Evolutionary conservation across 2,888 invertebrate species (phyloP).

Genomic region (Metopia argyrocephala): DNA sequence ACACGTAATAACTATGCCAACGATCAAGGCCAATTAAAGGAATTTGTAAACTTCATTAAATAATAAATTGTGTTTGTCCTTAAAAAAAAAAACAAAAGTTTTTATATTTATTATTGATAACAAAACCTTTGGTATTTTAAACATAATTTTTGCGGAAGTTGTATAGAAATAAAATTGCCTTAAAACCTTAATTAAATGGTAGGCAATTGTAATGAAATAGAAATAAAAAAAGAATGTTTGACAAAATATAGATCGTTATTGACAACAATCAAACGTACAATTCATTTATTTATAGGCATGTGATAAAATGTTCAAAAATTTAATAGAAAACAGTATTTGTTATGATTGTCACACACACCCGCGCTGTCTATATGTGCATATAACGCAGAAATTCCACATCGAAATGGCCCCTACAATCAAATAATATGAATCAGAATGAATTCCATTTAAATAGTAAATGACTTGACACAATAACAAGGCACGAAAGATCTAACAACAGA

Average conservation of each 20-base stretch:
- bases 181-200: too few relatives aligned
- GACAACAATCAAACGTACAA: background rate
- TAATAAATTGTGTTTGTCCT: constrained; percentile 43
- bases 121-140: background rate
- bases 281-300: background rate
- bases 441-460: constrained; percentile 39
- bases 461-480: constrained; percentile 14
- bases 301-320: background rate
- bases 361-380: too few relatives aligned
- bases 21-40: background rate
- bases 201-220: background rate
- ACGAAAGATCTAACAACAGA: background rate
- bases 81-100: constrained; percentile 34
- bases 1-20: background rate
- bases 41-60: background rate
- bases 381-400: background rate
- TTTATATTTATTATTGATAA: background rate
- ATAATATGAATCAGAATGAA: constrained; percentile 45
- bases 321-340: too few relatives aligned
- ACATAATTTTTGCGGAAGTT: constrained; percentile 39
- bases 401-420: constrained; percentile 32
- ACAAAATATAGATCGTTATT: too few relatives aligned
- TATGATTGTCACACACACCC: constrained; percentile 2
- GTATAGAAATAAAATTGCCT: too few relatives aligned
- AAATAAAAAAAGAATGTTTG: background rate